Evolutionary conservation across 2,888 invertebrate species (phyloP).

Genomic region (Tenodera sinensis): DNA sequence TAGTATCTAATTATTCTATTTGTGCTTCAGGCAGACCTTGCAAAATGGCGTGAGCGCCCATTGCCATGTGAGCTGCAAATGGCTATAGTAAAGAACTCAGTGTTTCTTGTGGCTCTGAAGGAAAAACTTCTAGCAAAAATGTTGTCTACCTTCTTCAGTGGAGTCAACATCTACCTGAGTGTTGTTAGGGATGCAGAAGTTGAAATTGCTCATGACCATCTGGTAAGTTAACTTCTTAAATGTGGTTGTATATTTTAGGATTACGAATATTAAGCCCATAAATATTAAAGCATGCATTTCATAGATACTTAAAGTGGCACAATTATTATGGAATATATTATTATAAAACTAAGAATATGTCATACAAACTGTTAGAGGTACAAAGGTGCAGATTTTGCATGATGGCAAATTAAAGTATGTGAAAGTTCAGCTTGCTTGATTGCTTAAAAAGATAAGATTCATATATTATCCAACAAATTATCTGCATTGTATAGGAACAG

Average conservation of each 20-base stretch:
- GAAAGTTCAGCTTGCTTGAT: no score
- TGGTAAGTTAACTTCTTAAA: background rate
- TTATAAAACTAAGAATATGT: no score
- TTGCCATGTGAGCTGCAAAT: background rate
- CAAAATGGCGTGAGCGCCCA: background rate
- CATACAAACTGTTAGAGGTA: no score
- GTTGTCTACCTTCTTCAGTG: background rate
- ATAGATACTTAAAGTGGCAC: no score
- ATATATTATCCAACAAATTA: no score
- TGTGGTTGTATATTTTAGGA: background rate
- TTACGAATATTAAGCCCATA: background rate
- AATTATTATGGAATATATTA: no score
- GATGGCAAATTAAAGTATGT: no score
- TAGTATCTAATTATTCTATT: background rate
- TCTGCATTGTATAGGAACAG: no score
- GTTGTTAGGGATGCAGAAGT: background rate
- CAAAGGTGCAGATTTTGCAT: no score
- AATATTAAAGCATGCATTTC: no score
- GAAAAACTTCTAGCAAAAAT: background rate
- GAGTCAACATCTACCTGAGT: background rate
- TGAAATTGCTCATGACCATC: background rate
- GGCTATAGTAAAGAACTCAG: background rate
- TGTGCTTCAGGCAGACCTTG: background rate
- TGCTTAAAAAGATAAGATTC: no score
- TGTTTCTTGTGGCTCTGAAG: background rate